Evolutionary conservation across 2,797 vertebrate genomes (phyloP), one percentile per base, ranked within the genome.

Genomic region (Selene dorsalis): DNA sequence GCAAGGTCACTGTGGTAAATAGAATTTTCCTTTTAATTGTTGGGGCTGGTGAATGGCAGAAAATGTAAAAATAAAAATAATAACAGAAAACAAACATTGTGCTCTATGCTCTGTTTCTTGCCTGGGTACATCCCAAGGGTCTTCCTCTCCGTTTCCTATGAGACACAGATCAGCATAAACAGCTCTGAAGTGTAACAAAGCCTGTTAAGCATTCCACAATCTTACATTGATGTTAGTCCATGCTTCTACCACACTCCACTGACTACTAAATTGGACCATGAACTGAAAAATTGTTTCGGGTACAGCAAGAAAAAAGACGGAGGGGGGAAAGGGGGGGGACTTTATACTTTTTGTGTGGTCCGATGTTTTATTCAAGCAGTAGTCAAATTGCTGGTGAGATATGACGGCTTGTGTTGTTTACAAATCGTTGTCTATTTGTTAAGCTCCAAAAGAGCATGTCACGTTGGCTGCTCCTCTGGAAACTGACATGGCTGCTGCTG

Each of bases 251-350:
- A 83, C 91, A 90, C 88, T 88, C 80, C 82, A 75, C 83, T 67
- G 81, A 71, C 83, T 88, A 60, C 83, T 61, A 88, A 90, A 94
- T 93, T 89, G 82, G 79, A 91, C 87, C 90, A 74, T 93, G 89
- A 92, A 90, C 88, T 91, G 86, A 92, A 87, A 93, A 92, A 92
- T 91, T 87, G 90, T 80, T 89, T 90, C 89, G 84, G 85, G 77
- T 88, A 61, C 57, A 80, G 72, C 84, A 83, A 73, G 80, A 78
- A 22, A 62, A 22, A 62, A 39, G 48, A n/a, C 56, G 64, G 22
- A 3, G 11, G n/a, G 58, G 24, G 38, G 13, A 24, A 30, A 14
- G 11, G 5, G n/a, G 58, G 24, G 38, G 13, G 30, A 35, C 53
- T 62, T 52, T 24, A 61, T 77, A 66, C 41, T 82, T 82, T 86